These are phyloP conservation scores for Odontomyia ornata DNA, from an alignment of 2,888 invertebrate species.

Conservation along the genomic window DNA sequence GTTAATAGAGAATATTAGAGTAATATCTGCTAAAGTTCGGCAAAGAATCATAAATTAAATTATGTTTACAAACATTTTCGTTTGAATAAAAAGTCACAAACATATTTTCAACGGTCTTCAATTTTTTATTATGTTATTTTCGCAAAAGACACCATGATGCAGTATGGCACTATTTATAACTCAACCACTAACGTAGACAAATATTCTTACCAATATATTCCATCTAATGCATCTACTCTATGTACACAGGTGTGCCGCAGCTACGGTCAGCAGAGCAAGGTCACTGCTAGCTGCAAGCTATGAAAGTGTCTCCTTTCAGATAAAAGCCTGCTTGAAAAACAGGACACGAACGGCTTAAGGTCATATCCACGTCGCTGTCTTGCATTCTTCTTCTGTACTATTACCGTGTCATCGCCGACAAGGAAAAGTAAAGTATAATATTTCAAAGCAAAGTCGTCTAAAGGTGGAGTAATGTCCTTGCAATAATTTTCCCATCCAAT, in stretches of 20 bases:
- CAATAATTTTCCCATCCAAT: neutral
- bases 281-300: neutral
- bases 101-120: no score
- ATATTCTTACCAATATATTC: neutral
- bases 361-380: neutral
- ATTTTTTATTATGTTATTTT: no score
- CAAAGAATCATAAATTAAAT: no score
- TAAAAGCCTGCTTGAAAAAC: neutral
- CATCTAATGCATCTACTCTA: neutral
- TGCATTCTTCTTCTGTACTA: neutral
- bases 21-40: no score
- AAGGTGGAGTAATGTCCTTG: no score
- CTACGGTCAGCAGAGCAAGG: neutral
- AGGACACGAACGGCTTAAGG: conserved; percentile 2
- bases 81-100: no score
- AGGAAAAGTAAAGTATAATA: no score
- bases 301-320: neutral
- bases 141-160: neutral
- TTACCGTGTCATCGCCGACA: no score
- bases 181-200: neutral
- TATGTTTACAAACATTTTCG: no score
- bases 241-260: neutral
- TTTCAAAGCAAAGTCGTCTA: no score
- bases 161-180: neutral
- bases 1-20: no score